phyloP scores from a whole-genome alignment of 2,797 vertebrate species.

The Tauraco hartlaubi region DNA sequence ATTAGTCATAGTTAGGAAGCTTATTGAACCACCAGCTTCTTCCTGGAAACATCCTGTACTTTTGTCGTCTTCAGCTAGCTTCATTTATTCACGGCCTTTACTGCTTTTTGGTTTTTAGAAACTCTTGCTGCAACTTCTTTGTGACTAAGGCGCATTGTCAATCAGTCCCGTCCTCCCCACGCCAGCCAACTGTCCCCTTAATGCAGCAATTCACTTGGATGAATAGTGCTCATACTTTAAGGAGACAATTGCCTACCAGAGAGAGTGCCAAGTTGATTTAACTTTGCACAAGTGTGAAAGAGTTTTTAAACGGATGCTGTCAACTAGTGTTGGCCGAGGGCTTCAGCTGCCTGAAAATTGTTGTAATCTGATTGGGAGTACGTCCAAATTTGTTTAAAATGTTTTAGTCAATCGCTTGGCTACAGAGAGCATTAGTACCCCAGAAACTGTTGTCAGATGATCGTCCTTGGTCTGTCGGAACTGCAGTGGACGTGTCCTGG shows the following conservation, averaged over 20 bases:
- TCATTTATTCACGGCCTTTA: neutral
- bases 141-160: constrained; percentile 56
- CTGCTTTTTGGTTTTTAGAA: constrained; percentile 52
- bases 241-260: constrained; percentile 65
- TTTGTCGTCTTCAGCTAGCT: constrained; percentile 25
- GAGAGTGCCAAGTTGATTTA: constrained; percentile 74
- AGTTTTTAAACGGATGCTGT: constrained; percentile 59
- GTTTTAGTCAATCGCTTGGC: neutral
- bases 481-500: neutral
- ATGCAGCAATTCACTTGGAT: constrained; percentile 69
- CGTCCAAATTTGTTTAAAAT: constrained; percentile 40
- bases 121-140: constrained; percentile 66
- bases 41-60: constrained; percentile 66
- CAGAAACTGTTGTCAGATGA: neutral
- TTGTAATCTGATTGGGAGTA: constrained; percentile 18
- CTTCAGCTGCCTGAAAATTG: constrained; percentile 46
- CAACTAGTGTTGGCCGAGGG: neutral
- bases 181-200: constrained; percentile 69
- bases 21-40: constrained; percentile 30
- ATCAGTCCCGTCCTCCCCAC: constrained; percentile 2
- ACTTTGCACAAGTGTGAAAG: constrained; percentile 65
- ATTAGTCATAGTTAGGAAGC: constrained; percentile 46
- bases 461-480: neutral
- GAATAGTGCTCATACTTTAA: constrained; percentile 68
- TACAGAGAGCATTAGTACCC: neutral